Conservation (phyloP, 2,797 vertebrate genomes). For the Ibycter americanus region DNA sequence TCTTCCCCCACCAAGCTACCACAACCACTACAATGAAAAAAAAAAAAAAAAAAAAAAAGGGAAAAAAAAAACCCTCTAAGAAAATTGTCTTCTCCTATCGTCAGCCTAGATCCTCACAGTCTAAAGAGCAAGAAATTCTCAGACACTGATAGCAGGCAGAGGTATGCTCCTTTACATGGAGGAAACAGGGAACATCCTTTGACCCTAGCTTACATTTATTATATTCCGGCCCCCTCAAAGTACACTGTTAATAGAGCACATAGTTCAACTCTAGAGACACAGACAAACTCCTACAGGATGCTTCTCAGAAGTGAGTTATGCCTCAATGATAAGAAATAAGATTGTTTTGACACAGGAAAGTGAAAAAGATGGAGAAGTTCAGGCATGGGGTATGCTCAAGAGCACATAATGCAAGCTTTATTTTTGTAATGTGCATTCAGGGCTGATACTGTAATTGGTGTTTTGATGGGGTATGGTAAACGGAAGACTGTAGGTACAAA, state of each 20-base stretch:
- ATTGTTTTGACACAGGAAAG: not conserved
- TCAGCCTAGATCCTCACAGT: not conserved
- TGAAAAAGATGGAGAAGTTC: not conserved
- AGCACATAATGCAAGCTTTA: not conserved
- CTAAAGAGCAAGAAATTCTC: not conserved
- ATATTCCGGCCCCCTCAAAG: not conserved
- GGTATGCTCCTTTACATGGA: not conserved
- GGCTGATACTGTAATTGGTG: not conserved
- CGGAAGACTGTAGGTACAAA: not conserved
- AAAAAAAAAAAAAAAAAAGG: not conserved
- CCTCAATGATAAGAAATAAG: not conserved
- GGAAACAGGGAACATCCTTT: not conserved
- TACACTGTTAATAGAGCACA: not conserved
- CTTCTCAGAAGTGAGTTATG: not conserved
- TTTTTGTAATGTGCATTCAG: not conserved
- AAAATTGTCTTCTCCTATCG: not conserved
- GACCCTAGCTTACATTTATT: not conserved
- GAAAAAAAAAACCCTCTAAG: not conserved
- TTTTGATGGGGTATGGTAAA: not conserved
- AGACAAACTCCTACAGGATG: not conserved
- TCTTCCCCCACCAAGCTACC: not conserved
- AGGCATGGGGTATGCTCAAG: not conserved
- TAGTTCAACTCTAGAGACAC: not conserved
- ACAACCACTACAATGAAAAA: not conserved
- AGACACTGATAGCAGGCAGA: not conserved